phyloP scores from a whole-genome alignment of 2,797 vertebrate genomes.

The Lepus townsendii region DNA sequence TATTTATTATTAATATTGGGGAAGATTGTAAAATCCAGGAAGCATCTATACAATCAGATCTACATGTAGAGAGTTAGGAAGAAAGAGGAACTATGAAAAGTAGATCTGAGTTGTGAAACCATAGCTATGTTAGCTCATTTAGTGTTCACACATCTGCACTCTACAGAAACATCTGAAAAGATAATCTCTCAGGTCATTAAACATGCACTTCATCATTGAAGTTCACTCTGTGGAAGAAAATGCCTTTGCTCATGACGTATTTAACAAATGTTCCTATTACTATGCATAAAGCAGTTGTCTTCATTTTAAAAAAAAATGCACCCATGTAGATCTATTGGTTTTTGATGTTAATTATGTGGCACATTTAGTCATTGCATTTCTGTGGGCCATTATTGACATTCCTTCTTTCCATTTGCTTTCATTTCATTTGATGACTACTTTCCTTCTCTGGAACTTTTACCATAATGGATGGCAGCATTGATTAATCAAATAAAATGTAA shows the following conservation, averaged over 20 bases:
- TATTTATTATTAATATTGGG: not conserved
- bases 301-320: not conserved
- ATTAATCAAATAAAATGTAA: conserved; percentile 58
- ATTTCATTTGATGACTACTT: conserved; percentile 61
- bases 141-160: not conserved
- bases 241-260: not conserved
- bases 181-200: not conserved
- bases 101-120: not conserved
- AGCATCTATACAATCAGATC: not conserved
- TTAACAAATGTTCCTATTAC: conserved; percentile 39
- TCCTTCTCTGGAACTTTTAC: conserved; percentile 61
- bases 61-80: not conserved
- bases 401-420: conserved; percentile 57
- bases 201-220: not conserved
- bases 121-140: not conserved
- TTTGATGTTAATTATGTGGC: conserved; percentile 1
- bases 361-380: conserved; percentile 32
- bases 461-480: conserved; percentile 26
- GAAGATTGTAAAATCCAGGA: not conserved
- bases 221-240: conserved; percentile 3
- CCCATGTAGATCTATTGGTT: not conserved
- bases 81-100: not conserved
- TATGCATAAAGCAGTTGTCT: not conserved
- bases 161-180: not conserved
- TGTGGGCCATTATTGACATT: not conserved